phyloP scores from a whole-genome alignment of 2,113 vertebrate genomes.

The Cyrtonyx montezumae region DNA sequence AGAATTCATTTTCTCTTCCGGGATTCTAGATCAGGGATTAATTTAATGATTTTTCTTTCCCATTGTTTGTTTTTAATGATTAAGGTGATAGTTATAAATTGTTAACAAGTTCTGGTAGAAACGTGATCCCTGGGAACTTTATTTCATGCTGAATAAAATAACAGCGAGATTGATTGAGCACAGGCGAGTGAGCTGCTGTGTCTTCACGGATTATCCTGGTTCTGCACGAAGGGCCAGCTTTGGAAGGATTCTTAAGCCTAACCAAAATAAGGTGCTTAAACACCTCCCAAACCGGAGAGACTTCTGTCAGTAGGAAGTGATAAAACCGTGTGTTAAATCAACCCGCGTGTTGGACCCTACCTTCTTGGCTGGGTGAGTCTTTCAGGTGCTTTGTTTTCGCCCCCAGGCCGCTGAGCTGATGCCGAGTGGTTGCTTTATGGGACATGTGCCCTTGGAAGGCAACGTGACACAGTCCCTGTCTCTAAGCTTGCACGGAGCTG shows the following conservation, averaged over 20 bases:
- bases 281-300: slow-evolving; percentile 27
- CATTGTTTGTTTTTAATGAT: slow-evolving; percentile 52
- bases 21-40: slow-evolving; percentile 29
- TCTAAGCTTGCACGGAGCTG: background rate
- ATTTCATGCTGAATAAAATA: background rate
- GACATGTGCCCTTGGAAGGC: background rate
- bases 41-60: slow-evolving; percentile 37
- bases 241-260: background rate
- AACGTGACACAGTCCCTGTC: fast-evolving
- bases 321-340: slow-evolving; percentile 33
- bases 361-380: background rate
- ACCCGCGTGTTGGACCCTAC: background rate
- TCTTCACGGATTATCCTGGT: slow-evolving; percentile 47
- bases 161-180: background rate
- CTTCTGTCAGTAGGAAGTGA: slow-evolving; percentile 39
- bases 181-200: background rate
- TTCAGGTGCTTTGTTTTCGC: background rate
- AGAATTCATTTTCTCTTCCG: background rate
- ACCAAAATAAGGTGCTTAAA: slow-evolving; percentile 32
- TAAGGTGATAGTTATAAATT: slow-evolving; percentile 63
- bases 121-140: slow-evolving; percentile 28
- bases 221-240: slow-evolving; percentile 15
- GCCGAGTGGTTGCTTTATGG: background rate
- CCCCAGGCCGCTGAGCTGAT: background rate
- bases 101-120: slow-evolving; percentile 63